These are phyloP conservation scores for Buceros bicornis DNA, from an alignment of 2,797 vertebrate genomes.

Conservation along the genomic window DNA sequence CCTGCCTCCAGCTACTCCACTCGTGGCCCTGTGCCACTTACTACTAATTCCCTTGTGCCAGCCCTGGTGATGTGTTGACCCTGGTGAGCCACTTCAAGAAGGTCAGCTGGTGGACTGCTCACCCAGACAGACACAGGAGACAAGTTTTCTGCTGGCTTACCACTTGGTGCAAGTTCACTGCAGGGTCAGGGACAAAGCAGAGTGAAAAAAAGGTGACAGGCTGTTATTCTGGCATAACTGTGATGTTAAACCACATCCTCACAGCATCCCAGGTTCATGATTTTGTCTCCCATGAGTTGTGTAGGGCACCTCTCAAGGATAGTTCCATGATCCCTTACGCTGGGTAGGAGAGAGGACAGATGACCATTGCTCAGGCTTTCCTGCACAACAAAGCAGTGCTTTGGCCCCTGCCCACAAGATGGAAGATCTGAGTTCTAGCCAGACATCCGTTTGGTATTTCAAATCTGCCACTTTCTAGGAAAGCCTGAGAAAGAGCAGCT, in stretches of 20 bases:
- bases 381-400: not conserved
- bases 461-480: not conserved
- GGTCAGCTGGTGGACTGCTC: not conserved
- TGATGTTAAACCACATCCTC: not conserved
- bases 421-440: not conserved
- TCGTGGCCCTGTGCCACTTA: not conserved
- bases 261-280: not conserved
- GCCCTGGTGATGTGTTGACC: not conserved
- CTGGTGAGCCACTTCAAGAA: not conserved
- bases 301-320: not conserved
- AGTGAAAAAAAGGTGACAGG: not conserved
- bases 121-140: not conserved
- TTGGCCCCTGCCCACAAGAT: not conserved
- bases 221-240: not conserved
- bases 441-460: not conserved
- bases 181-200: not conserved
- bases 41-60: not conserved
- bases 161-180: rapidly evolving
- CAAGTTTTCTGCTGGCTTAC: not conserved
- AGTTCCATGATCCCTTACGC: not conserved
- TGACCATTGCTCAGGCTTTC: not conserved
- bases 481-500: not conserved
- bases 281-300: not conserved
- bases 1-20: not conserved
- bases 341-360: not conserved